Base-by-base conservation (phyloP, 2,888 invertebrate species). In the Mimumesa dahlbomi region DNA sequence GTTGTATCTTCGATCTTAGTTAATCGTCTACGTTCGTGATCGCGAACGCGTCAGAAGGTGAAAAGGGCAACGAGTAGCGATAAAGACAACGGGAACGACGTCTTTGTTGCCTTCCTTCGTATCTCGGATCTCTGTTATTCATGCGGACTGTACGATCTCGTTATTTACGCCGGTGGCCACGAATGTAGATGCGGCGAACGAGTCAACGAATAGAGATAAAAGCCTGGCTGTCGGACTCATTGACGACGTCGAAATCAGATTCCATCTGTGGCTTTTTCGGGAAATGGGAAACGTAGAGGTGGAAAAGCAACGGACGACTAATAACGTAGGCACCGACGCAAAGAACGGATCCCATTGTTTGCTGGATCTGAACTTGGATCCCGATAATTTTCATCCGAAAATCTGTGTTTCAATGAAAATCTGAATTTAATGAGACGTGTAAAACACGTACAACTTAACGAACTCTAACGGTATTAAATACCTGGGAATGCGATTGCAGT, bases 91-190 rank as follows among this genome's bases (percentile, higher is more conserved):
- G 53, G 43, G 67, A 61, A 42, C 50, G 49, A 50, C 57, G 65
- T 62, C 77, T 79, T 77, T 57, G 65, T 68, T 58, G 48, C 43
- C 56, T 42, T 29, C 52, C 25, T 31, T 46, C 43, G 64, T 73
- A 79, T 76, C 77, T 73, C 42, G 48, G 61, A 79, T 79, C 79
- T 73, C 69, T 48, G 31, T 79, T 79, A 73, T 67, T 79, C 79
- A 49, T 22, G 53, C 14, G 42, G 45, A 21, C 50, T 42, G 46
- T 59, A 57, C 50, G 43, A 59, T 48, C 56, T 48, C 73, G 68
- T 77, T 77, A 77, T 77, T 77, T 63, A 77, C 77, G 73, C 63
- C 63, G 68, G 49, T 73, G 68, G 61, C 54, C 43, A 49, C 38
- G 62, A 59, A n/a, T n/a, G n/a, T n/a, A n/a, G n/a, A 71, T 53